Evolutionary conservation across 2,888 invertebrate genomes (phyloP).

Genomic region (Macrosiphum euphorbiae): DNA sequence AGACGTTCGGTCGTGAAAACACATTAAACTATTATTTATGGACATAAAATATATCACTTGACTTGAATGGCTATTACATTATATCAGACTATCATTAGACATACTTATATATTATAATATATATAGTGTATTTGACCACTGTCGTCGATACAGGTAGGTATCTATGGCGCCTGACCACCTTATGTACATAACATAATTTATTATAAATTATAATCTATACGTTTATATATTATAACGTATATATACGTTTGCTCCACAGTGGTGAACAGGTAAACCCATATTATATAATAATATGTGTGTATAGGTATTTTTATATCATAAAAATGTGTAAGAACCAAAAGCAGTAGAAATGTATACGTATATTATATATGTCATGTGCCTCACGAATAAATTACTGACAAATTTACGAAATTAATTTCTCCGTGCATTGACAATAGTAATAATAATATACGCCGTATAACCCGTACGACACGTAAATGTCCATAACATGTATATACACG

Average conservation of each 20-base stretch:
- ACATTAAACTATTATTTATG: neutral
- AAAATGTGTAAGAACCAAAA: neutral
- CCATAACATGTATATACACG: neutral
- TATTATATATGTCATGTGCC: neutral
- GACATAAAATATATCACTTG: neutral
- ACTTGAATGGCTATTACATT: neutral
- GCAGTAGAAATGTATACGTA: neutral
- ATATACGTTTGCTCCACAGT: neutral
- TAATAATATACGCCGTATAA: neutral
- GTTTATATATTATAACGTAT: neutral
- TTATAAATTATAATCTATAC: slow-evolving; percentile 5
- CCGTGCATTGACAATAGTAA: slow-evolving; percentile 25
- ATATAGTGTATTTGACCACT: neutral
- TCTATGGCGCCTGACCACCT: slow-evolving; percentile 9
- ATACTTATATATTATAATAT: neutral
- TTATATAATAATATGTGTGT: neutral
- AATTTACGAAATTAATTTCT: slow-evolving; percentile 56
- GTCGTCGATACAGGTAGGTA: neutral
- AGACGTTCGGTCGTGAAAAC: neutral
- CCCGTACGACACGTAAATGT: neutral
- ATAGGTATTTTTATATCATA: neutral
- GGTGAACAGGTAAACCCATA: neutral
- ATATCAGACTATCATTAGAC: too few species aligned
- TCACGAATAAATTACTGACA: slow-evolving; percentile 40
- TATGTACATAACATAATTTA: neutral